phyloP scores from a whole-genome alignment of 2,888 invertebrate genomes.

The Coelinius sp. region DNA sequence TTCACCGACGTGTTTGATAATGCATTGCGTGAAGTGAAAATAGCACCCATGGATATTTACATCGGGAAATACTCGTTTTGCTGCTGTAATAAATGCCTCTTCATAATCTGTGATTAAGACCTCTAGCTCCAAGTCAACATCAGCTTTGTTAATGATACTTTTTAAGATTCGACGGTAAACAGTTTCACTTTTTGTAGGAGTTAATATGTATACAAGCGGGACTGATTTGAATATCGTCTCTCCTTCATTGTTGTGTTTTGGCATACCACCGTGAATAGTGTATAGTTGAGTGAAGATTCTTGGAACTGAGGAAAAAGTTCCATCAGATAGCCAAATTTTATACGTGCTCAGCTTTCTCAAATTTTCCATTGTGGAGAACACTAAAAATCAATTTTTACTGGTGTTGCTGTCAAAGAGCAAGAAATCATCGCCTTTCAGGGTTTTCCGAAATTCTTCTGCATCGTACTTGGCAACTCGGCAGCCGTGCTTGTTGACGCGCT shows the following conservation, averaged over 20 bases:
- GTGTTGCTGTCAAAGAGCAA: not conserved
- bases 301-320: not conserved
- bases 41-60: not conserved
- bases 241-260: not conserved
- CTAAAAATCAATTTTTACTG: not conserved
- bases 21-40: slow-evolving; percentile 32
- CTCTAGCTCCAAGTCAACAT: not conserved
- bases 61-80: not conserved
- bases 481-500: not conserved
- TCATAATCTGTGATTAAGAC: not conserved
- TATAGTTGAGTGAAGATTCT: not conserved
- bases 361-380: not conserved
- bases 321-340: not conserved
- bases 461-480: not conserved
- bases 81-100: not conserved
- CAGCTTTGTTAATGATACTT: not conserved
- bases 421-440: not conserved
- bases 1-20: slow-evolving; percentile 10
- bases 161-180: not conserved
- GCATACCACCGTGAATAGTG: not conserved
- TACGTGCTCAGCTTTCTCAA: not conserved
- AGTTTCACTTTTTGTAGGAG: not conserved
- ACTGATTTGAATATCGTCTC: not conserved
- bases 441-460: not conserved
- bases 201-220: not conserved